A percentile compares a stretch with the other conserved stretches of the same genome.
Conservation (phyloP, 2,888 invertebrate species). For the Dynastes hyllus region DNA sequence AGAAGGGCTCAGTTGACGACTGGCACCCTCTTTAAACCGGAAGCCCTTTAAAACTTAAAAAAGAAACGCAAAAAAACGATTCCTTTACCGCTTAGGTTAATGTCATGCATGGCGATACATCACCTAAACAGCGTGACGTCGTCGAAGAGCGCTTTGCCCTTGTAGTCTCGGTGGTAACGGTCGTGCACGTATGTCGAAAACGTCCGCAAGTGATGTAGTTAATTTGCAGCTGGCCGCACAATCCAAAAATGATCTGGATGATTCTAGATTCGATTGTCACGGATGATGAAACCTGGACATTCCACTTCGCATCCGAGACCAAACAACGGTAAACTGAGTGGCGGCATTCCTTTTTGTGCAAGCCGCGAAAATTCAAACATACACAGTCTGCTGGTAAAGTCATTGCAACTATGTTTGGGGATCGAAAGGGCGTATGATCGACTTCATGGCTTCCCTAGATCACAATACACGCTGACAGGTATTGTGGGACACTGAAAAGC, state of each 20-base stretch:
- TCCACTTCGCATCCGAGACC: conserved; percentile 19
- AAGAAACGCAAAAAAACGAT: too few relatives aligned
- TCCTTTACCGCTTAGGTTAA: too few relatives aligned
- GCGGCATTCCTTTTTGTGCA: not conserved
- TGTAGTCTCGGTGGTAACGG: too few relatives aligned
- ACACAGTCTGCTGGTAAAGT: conserved; percentile 8
- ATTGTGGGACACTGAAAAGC: not conserved
- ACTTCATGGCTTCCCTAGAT: not conserved
- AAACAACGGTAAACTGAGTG: conserved; percentile 25
- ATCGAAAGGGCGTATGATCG: conserved; percentile 14
- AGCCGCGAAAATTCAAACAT: conserved; percentile 28
- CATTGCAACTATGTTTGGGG: conserved; percentile 10
- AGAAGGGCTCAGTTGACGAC: too few relatives aligned
- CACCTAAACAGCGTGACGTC: too few relatives aligned
- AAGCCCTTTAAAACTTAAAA: too few relatives aligned
- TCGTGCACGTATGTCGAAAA: not conserved
- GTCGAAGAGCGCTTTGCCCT: too few relatives aligned
- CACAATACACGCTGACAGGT: not conserved
- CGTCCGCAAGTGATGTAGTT: not conserved
- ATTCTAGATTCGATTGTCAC: not conserved
- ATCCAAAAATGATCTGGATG: not conserved
- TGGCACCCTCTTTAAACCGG: too few relatives aligned
- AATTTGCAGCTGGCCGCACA: not conserved
- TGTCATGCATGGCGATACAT: too few relatives aligned
- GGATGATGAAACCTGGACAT: not conserved